Evolutionary conservation across 2,888 invertebrate genomes (phyloP), one percentile per base, ranked within the genome.

Genomic region (Machimus rusticus): DNA sequence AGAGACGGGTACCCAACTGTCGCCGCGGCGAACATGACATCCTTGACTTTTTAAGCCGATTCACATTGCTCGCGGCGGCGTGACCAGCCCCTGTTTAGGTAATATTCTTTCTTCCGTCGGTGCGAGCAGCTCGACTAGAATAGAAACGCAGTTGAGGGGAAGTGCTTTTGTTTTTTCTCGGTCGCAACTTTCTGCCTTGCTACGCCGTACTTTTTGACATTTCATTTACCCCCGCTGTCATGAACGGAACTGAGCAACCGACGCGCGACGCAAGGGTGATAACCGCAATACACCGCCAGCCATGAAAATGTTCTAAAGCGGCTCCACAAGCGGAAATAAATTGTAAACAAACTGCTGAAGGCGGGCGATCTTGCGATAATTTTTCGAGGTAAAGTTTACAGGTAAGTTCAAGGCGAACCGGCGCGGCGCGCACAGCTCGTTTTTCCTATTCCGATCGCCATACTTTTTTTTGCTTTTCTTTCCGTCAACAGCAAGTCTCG

Each of bases 331-430:
- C 85, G 85, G 85, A 85, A 85, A 85, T 51, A 85, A 85, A 85
- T 51, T 46, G 85, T 85, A 74, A 85, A 74, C 85, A 85, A 85
- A 74, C 46, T 28, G 43, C 74, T 34, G 37, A 31, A 39, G 46
- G 79, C 43, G 79, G 37, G 46, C 23, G 79, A 43, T 39, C 14
- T 85, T 55, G 23, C 28, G 43, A 74, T 85, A 28, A 34, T 43
- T 85, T 84, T 46, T 46, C 46, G 43, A 74, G 74, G 51, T 74
- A 85, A 85, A 85, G 74, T 74, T 82, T 85, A 37, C 19, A 86
- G 66, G 86, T 78, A 86, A 86, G 86, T 86, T 86, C 86, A 86
- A 86, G 86, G 86, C 77, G 39, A 78, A 86, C 78, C 55, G 78
- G 78, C 37, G 37, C 55, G 78, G 78, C 37, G 37, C 37, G 57